phyloP scores from a whole-genome alignment of 2,888 invertebrate species.

The Coleophora deauratella region DNA sequence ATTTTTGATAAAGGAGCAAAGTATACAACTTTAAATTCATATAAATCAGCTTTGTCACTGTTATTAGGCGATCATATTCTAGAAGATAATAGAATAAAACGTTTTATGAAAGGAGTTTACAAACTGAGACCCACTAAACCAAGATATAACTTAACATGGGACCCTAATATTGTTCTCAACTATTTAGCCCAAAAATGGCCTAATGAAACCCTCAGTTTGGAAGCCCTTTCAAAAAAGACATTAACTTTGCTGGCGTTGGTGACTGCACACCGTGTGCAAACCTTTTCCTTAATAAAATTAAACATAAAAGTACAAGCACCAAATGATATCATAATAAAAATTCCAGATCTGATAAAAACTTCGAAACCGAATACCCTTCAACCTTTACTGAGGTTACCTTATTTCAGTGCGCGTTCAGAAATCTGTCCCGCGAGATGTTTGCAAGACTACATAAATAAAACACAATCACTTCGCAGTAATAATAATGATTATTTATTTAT shows the following conservation, averaged over 20 bases:
- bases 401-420: not conserved
- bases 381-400: constrained; percentile 2
- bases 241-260: too few relatives aligned
- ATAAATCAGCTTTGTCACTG: too few relatives aligned
- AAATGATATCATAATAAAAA: constrained; percentile 5
- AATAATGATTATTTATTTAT: constrained; percentile 2
- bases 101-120: too few relatives aligned
- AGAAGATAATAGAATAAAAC: not conserved
- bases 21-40: constrained; percentile 4
- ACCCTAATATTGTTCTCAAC: constrained; percentile 3
- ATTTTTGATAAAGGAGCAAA: constrained; percentile 2
- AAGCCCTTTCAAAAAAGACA: constrained; percentile 4
- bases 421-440: constrained; percentile 2
- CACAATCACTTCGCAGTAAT: not conserved
- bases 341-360: constrained; percentile 9
- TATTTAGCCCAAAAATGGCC: constrained; percentile 1
- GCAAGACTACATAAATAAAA: constrained; percentile 1
- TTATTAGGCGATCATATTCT: not conserved
- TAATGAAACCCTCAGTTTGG: constrained; percentile 1
- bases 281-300: too few relatives aligned
- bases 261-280: too few relatives aligned
- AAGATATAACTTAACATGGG: constrained; percentile 6
- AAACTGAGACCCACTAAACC: constrained; percentile 1
- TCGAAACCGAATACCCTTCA: constrained; percentile 2
- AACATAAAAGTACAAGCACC: not conserved